Evolutionary conservation across 2,797 vertebrate species (phyloP).

Genomic region (Helostoma temminkii): DNA sequence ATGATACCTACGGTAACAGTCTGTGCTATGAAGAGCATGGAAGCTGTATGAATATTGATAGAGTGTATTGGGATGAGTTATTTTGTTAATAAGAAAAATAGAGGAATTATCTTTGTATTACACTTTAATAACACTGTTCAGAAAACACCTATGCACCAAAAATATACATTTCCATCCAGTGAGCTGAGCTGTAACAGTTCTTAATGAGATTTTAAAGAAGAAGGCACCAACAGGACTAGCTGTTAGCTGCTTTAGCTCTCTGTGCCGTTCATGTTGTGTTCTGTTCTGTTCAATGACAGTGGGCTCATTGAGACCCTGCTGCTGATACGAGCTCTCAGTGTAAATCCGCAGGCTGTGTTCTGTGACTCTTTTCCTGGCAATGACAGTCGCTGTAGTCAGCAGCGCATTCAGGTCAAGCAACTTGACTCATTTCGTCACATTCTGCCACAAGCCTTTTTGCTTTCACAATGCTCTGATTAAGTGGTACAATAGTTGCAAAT

Average conservation of each 20-base stretch:
- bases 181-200: slow-evolving; percentile 27
- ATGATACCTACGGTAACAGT: slow-evolving; percentile 48
- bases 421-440: slow-evolving; percentile 72
- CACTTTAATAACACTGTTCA: slow-evolving; percentile 9
- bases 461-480: slow-evolving; percentile 74
- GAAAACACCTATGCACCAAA: slow-evolving; percentile 5
- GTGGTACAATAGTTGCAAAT: slow-evolving; percentile 76
- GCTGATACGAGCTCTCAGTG: slow-evolving; percentile 45
- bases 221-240: slow-evolving; percentile 29
- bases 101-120: no score
- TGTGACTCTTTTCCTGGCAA: slow-evolving; percentile 63
- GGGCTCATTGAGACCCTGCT: slow-evolving; percentile 57
- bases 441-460: slow-evolving; percentile 67
- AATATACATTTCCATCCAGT: slow-evolving; percentile 6
- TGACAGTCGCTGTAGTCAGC: slow-evolving; percentile 62
- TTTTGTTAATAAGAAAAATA: no score
- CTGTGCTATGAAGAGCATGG: slow-evolving; percentile 28
- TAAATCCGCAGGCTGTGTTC: slow-evolving; percentile 60
- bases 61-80: slow-evolving; percentile 3
- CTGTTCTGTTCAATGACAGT: slow-evolving; percentile 58
- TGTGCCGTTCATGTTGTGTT: slow-evolving; percentile 26
- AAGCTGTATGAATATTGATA: slow-evolving; percentile 36
- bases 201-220: slow-evolving; percentile 29
- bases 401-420: slow-evolving; percentile 73
- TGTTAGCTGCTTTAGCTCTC: slow-evolving; percentile 46